These are phyloP conservation scores for Nipponia nippon DNA, from an alignment of 2,113 vertebrate genomes.

Conservation along the genomic window DNA sequence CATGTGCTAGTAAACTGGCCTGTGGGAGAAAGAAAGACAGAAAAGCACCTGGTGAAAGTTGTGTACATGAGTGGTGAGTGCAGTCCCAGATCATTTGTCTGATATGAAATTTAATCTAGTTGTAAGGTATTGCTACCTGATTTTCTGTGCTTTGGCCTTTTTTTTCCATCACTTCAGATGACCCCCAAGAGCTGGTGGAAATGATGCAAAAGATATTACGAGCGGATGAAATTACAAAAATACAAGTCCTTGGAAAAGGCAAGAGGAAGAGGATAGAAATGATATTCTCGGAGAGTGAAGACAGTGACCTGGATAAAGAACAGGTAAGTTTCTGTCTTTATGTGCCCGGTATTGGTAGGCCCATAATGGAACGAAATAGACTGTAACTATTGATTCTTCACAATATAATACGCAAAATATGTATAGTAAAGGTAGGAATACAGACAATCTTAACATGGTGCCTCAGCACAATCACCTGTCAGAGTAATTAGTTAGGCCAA, in stretches of 20 bases:
- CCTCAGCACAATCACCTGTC: background rate
- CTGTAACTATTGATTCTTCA: background rate
- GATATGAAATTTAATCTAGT: background rate
- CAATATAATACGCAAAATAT: background rate
- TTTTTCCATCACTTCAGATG: conserved; percentile 36
- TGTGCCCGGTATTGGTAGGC: background rate
- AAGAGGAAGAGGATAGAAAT: conserved; percentile 76
- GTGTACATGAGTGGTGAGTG: conserved; percentile 40
- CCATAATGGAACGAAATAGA: background rate
- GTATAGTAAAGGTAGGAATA: background rate
- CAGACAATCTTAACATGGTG: background rate
- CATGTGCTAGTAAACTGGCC: conserved; percentile 25
- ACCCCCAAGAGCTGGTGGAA: conserved; percentile 54
- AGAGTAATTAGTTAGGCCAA: background rate
- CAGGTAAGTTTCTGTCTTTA: conserved; percentile 43
- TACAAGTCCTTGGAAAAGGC: conserved; percentile 69
- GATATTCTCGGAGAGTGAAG: conserved; percentile 67
- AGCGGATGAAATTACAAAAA: conserved; percentile 66
- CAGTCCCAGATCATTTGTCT: background rate
- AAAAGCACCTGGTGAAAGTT: conserved; percentile 41
- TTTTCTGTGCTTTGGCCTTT: conserved; percentile 8
- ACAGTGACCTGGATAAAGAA: conserved; percentile 61
- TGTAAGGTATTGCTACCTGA: background rate
- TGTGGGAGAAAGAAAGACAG: conserved; percentile 22
- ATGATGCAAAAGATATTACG: conserved; percentile 72